A percentile compares a stretch with the other conserved stretches of the same genome.
Conservation (phyloP, 2,797 vertebrate genomes). For the Poeciliopsis gracilis region DNA sequence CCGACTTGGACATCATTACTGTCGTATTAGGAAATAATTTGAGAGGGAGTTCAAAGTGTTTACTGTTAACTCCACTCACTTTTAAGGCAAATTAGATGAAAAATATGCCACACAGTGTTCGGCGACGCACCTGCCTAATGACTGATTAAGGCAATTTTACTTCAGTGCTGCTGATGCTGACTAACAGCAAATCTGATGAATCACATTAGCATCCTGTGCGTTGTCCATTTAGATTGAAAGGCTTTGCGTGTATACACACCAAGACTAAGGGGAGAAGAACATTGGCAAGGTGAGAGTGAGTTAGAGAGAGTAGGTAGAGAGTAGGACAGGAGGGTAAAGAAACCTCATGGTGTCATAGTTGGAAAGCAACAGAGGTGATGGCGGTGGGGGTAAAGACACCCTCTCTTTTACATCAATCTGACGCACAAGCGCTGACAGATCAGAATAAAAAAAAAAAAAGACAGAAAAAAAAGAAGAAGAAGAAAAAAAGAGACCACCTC, state of each 20-base stretch:
- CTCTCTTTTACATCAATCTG: slow-evolving; percentile 93
- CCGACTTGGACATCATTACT: slow-evolving; percentile 50
- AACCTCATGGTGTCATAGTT: slow-evolving; percentile 23
- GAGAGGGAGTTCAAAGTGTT: slow-evolving; percentile 55
- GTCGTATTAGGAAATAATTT: slow-evolving; percentile 62
- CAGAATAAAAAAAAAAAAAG: slow-evolving; percentile 59
- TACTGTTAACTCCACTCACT: slow-evolving; percentile 49
- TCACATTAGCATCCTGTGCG: slow-evolving; percentile 39
- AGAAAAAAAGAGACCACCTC: slow-evolving; percentile 52
- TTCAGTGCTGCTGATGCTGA: slow-evolving; percentile 30
- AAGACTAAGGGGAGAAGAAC: slow-evolving; percentile 26
- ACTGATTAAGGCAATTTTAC: slow-evolving; percentile 39
- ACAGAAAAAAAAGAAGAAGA: slow-evolving; percentile 16
- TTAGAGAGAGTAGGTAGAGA: background rate
- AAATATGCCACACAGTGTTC: slow-evolving; percentile 31
- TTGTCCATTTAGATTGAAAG: slow-evolving; percentile 35
- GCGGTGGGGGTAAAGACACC: slow-evolving; percentile 62
- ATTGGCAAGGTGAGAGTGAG: slow-evolving; percentile 16
- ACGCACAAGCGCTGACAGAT: slow-evolving; percentile 85
- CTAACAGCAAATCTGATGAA: slow-evolving; percentile 57
- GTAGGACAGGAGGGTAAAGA: slow-evolving; percentile 12
- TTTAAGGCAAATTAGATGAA: slow-evolving; percentile 40
- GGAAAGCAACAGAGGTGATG: slow-evolving; percentile 25
- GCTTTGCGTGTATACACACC: slow-evolving; percentile 25
- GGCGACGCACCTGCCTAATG: slow-evolving; percentile 36